These are phyloP conservation scores for Clunio marinus DNA, from an alignment of 2,888 invertebrate genomes.

Conservation along the genomic window DNA sequence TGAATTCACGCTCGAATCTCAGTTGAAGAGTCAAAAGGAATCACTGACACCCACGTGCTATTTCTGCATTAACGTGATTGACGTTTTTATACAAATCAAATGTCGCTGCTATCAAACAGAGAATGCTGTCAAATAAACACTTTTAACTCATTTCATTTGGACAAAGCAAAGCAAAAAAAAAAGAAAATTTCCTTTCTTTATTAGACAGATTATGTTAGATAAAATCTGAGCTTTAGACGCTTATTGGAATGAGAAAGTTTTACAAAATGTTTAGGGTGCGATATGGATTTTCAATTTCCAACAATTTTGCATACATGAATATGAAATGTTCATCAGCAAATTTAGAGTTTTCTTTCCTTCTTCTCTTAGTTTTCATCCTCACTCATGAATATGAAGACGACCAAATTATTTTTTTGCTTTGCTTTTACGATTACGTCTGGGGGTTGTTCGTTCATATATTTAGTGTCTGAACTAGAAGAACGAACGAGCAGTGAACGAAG, in stretches of 20 bases:
- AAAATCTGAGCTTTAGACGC: background rate
- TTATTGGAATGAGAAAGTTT: background rate
- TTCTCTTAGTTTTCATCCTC: background rate
- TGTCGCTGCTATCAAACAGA: too few relatives aligned
- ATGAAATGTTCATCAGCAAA: constrained; percentile 24
- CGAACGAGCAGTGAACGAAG: background rate
- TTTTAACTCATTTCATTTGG: too few relatives aligned
- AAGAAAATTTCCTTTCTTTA: background rate
- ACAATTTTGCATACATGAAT: background rate
- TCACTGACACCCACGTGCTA: background rate
- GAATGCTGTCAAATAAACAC: too few relatives aligned
- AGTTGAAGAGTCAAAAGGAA: background rate
- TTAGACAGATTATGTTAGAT: constrained; percentile 26
- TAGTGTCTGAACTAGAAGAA: too few relatives aligned
- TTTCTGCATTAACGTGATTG: too few relatives aligned
- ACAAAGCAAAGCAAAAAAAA: background rate
- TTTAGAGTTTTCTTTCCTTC: background rate
- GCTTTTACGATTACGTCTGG: background rate
- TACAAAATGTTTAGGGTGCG: background rate
- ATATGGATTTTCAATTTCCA: constrained; percentile 12
- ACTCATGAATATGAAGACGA: background rate
- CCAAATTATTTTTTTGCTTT: constrained; percentile 1
- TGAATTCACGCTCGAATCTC: constrained; percentile 18
- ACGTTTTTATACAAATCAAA: too few relatives aligned
- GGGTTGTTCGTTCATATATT: background rate